Evolutionary conservation across 2,888 invertebrate genomes (phyloP), one percentile per base, ranked within the genome.

Genomic region (Acleris cristana): DNA sequence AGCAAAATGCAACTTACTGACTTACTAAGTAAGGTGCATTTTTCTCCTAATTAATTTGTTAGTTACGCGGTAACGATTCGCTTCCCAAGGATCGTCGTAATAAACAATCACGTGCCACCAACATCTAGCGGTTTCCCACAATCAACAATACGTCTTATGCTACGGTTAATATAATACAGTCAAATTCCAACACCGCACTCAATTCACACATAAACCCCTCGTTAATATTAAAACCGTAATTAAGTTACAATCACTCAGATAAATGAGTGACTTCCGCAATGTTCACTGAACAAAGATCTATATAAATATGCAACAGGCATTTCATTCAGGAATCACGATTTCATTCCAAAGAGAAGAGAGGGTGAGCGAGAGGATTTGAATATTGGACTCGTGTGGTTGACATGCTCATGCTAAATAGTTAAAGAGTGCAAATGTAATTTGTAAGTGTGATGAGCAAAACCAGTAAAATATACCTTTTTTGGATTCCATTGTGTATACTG

Each of bases 251-350:
- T 66, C 65, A 69, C 59, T 55, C 51, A 51, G 45, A 64, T 60
- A 69, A 68, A 64, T 64, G 59, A 60, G 53, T 54, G 59, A 64
- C 64, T 59, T 52, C 49, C 55, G 51, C 21, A 69, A 60, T 60
- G 64, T 57, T 65, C 62, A 18, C 64, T 40, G 58, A 64, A 66
- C 69, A 69, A 69, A 64, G 59, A 66, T 52, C 40, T 23, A 49
- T 55, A 71, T 71, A 70, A 71, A 71, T 71, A 71, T 71, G 71
- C 71, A 71, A 70, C 70, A 71, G 71, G 66, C 59, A 51, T 66
- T 30, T 21, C 55, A 64, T 63, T 65, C 69, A 63, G 48, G 58
- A 68, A 64, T 65, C 64, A 65, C 54, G 54, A 49, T 65, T 70
- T 69, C 59, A 68, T 68, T 65, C 53, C 23, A 55, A 12, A 19